Evolutionary conservation across 2,797 vertebrate species (phyloP).

Genomic region (Diglossa cyanea): DNA sequence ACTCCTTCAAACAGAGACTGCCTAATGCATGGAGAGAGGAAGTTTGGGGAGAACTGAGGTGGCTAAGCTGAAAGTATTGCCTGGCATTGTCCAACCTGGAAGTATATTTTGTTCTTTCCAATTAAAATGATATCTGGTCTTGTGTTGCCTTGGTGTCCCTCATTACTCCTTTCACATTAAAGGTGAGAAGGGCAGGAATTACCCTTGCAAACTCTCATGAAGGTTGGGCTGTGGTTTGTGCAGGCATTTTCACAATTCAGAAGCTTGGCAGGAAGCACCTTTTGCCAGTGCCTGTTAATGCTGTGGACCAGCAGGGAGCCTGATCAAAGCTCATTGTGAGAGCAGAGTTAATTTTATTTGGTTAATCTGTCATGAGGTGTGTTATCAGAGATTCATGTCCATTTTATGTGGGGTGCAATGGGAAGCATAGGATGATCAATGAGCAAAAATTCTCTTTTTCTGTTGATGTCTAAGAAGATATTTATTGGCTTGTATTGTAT

Average conservation of each 20-base stretch:
- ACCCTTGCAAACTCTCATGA: neutral
- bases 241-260: neutral
- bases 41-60: neutral
- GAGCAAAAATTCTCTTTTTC: neutral
- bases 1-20: neutral
- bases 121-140: neutral
- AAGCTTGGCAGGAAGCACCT: neutral
- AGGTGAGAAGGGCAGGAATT: neutral
- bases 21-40: neutral
- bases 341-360: neutral
- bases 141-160: neutral
- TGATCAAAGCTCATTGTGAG: neutral
- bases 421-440: neutral
- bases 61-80: neutral
- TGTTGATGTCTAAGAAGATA: neutral
- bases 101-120: neutral
- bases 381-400: neutral
- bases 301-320: neutral
- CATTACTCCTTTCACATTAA: neutral
- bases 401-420: neutral
- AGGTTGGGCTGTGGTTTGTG: neutral
- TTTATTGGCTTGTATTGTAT: neutral
- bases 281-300: neutral
- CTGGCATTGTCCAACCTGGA: neutral
- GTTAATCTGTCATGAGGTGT: neutral